A percentile compares a stretch with the other conserved stretches of the same genome.
Conservation (phyloP, 2,797 vertebrate genomes). For the Columba guinea region DNA sequence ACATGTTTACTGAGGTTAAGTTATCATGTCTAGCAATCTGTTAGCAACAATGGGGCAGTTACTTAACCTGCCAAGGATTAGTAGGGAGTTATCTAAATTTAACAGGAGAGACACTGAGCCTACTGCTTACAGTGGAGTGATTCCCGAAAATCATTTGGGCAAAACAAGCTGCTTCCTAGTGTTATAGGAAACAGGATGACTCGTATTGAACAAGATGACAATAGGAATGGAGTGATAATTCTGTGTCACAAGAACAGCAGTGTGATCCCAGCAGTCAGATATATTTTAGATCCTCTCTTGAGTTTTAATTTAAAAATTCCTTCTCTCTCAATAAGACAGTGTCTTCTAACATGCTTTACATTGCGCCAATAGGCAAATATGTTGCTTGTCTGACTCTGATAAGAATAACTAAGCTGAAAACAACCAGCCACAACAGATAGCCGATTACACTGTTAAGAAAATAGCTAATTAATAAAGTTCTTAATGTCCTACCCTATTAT, state of each 20-base stretch:
- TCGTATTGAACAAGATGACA: neutral
- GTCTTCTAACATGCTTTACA: neutral
- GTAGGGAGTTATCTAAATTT: neutral
- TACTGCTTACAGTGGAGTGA: neutral
- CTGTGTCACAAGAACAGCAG: neutral
- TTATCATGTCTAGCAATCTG: neutral
- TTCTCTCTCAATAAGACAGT: neutral
- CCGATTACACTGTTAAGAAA: neutral
- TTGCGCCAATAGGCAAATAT: neutral
- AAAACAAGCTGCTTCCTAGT: neutral
- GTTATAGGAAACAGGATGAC: neutral
- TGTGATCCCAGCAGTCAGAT: neutral
- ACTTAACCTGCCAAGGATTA: neutral
- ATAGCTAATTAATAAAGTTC: neutral
- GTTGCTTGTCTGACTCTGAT: neutral
- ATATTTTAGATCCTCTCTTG: neutral
- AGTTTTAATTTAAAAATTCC: neutral
- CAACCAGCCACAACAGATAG: neutral
- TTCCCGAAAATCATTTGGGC: neutral
- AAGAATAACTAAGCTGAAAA: neutral
- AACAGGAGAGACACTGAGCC: neutral
- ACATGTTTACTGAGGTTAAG: neutral
- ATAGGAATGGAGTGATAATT: neutral
- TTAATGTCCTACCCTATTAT: neutral
- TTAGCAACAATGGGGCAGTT: neutral